Conservation (phyloP, 2,888 invertebrate species). For the Agriopis marginaria region DNA sequence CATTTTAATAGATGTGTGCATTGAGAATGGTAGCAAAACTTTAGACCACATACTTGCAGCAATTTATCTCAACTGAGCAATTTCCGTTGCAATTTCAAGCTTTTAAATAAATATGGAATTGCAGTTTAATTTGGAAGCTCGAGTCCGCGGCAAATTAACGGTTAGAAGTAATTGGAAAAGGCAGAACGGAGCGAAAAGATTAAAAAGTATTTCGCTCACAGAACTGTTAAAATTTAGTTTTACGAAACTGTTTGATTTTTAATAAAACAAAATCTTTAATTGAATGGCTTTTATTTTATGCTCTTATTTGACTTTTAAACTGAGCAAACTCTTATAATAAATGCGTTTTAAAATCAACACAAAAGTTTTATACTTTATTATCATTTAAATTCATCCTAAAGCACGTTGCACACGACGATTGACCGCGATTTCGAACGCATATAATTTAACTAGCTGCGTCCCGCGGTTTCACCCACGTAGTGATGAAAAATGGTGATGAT, state of each 20-base stretch:
- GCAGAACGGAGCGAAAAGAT: constrained; percentile 15
- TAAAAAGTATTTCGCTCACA: background rate
- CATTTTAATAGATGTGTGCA: background rate
- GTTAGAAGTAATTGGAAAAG: constrained; percentile 36
- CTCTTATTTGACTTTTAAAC: background rate
- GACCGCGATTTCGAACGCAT: background rate
- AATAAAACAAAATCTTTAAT: background rate
- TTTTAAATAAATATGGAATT: constrained; percentile 42
- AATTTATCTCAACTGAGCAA: constrained; percentile 45
- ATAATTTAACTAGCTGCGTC: too few relatives aligned
- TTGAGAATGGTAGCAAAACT: constrained; percentile 4
- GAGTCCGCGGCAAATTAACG: constrained; percentile 32
- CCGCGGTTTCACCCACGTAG: too few relatives aligned
- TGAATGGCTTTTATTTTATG: background rate
- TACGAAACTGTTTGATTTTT: constrained; percentile 4
- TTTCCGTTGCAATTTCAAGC: constrained; percentile 47
- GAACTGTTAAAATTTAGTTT: background rate
- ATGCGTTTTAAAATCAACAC: background rate
- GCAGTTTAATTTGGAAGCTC: constrained; percentile 35
- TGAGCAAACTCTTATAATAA: background rate
- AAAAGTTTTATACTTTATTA: background rate
- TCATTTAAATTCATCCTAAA: background rate
- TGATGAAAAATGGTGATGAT: too few relatives aligned
- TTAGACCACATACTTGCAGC: constrained; percentile 19
- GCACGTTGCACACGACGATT: background rate